Evolutionary conservation across 2,888 invertebrate genomes (phyloP).

Genomic region (Cartodere bifasciata): DNA sequence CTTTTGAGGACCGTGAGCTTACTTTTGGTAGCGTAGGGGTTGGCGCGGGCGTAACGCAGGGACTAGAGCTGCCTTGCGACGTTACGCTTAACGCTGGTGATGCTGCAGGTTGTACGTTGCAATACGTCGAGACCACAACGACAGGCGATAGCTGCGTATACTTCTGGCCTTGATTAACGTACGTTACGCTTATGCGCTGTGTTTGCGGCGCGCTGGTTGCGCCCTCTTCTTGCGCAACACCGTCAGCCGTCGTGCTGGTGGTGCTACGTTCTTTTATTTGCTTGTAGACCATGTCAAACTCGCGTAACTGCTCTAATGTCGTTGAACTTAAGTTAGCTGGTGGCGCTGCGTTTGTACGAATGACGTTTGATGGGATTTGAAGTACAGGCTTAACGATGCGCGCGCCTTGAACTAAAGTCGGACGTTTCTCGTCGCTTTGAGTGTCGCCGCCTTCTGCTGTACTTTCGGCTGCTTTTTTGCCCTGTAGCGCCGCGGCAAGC

Average conservation of each 20-base stretch:
- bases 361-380: slow-evolving; percentile 50
- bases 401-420: slow-evolving; percentile 43
- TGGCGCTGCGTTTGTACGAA: slow-evolving; percentile 44
- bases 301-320: slow-evolving; percentile 62
- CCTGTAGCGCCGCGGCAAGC: slow-evolving; percentile 35
- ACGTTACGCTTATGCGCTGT: slow-evolving; percentile 41
- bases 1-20: slow-evolving; percentile 19
- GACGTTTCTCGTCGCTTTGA: slow-evolving; percentile 23
- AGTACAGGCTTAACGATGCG: slow-evolving; percentile 42
- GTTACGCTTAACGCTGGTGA: slow-evolving; percentile 44
- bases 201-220: slow-evolving; percentile 20
- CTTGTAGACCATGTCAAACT: slow-evolving; percentile 70
- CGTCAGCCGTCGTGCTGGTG: slow-evolving; percentile 37
- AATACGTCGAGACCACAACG: slow-evolving; percentile 45
- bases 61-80: slow-evolving; percentile 45
- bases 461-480: slow-evolving; percentile 25
- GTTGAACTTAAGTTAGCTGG: slow-evolving; percentile 60
- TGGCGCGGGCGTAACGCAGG: slow-evolving; percentile 43
- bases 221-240: slow-evolving; percentile 13
- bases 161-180: slow-evolving; percentile 39
- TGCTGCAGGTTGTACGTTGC: slow-evolving; percentile 36
- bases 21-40: slow-evolving; percentile 25
- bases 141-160: slow-evolving; percentile 37
- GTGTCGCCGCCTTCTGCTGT: slow-evolving; percentile 15
- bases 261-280: slow-evolving; percentile 68